Conservation (phyloP, 1,140 invertebrate genomes). For the Nephila pilipes region DNA sequence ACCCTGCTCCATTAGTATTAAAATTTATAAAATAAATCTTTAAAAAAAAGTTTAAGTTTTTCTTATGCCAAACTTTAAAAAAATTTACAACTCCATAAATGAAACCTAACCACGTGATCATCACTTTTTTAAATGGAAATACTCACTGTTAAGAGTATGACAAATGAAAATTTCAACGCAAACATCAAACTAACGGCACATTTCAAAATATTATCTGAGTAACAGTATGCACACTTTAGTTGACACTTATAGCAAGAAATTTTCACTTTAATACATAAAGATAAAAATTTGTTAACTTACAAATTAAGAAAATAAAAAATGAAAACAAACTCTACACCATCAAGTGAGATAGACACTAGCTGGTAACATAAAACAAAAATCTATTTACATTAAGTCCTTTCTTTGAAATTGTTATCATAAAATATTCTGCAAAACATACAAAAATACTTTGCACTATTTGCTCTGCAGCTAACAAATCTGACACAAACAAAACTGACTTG, state of each 20-base stretch:
- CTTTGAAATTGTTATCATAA: slow-evolving; percentile 64
- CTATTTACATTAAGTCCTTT: slow-evolving; percentile 68
- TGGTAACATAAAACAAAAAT: slow-evolving; percentile 17
- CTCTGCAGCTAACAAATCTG: slow-evolving; percentile 12
- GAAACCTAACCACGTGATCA: not conserved
- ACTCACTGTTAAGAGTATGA: not conserved
- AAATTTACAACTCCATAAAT: not conserved
- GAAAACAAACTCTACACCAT: not conserved
- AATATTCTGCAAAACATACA: slow-evolving; percentile 73
- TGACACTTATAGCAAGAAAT: slow-evolving; percentile 12
- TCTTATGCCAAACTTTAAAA: not conserved
- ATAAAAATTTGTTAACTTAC: not conserved
- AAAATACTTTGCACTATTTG: slow-evolving; percentile 73
- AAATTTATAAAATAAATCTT: not conserved
- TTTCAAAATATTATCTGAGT: not conserved
- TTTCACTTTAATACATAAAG: not conserved
- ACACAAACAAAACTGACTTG: slow-evolving; percentile 50
- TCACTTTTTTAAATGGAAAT: not conserved
- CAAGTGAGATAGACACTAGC: slow-evolving; percentile 11
- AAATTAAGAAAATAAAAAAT: not conserved
- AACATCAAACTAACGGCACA: not conserved
- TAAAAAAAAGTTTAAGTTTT: not conserved
- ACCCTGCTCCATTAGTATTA: not conserved
- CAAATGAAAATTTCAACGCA: not conserved
- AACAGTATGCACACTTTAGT: slow-evolving; percentile 10